Percentiles rank a stretch among this genome's conserved stretches.
These are phyloP conservation scores for Erythrocercus mccallii DNA, from an alignment of 2,113 vertebrate species.

Conservation along the genomic window DNA sequence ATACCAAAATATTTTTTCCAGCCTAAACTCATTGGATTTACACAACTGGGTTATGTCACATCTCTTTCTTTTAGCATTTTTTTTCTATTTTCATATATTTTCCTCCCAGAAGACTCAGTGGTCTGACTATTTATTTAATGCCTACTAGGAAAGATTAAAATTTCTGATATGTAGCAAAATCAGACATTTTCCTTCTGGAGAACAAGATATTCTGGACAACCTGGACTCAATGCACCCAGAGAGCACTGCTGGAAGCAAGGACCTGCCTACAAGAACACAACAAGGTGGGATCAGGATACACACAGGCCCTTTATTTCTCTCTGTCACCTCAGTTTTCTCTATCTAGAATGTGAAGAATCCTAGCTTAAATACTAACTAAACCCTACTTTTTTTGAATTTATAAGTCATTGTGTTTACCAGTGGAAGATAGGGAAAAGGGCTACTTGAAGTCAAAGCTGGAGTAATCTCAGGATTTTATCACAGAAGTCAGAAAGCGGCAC, in stretches of 20 bases:
- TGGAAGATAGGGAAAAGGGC: background rate
- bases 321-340: background rate
- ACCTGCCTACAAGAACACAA: background rate
- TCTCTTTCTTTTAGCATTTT: background rate
- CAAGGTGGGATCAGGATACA: background rate
- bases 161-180: background rate
- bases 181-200: background rate
- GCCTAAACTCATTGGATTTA: background rate
- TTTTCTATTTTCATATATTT: background rate
- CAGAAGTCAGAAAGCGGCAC: background rate
- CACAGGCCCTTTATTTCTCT: background rate
- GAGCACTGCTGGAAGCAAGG: background rate
- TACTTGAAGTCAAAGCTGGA: background rate
- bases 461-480: background rate
- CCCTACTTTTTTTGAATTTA: background rate
- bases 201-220: background rate
- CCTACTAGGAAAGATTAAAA: background rate
- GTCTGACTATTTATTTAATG: background rate
- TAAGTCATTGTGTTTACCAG: background rate
- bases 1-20: background rate
- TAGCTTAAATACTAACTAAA: background rate
- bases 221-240: background rate
- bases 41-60: background rate
- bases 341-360: background rate
- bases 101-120: background rate